Percentiles rank a stretch among this genome's conserved stretches.
phyloP scores from a whole-genome alignment of 2,113 vertebrate species.

The Ellobius talpinus region DNA sequence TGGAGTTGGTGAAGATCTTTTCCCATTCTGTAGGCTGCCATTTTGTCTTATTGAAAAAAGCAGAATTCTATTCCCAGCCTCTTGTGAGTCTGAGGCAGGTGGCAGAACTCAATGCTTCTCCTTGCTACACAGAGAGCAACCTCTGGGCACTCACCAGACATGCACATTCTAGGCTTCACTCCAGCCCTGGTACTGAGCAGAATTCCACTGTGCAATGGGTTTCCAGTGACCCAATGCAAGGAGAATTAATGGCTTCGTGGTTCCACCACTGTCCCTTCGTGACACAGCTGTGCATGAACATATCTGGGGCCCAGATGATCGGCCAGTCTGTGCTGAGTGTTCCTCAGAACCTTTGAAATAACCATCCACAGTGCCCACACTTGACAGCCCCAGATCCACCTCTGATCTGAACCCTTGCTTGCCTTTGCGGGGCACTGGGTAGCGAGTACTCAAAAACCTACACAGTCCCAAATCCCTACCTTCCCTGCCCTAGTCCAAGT shows the following conservation, averaged over 20 bases:
- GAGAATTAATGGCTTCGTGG: not conserved
- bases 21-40: too few relatives aligned
- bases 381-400: not conserved
- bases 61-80: not conserved
- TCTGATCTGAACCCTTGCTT: not conserved
- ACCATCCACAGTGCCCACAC: not conserved
- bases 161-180: not conserved
- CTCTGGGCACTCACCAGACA: not conserved
- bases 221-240: not conserved
- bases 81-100: fast-evolving
- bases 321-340: not conserved
- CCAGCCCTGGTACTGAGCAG: not conserved
- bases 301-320: not conserved
- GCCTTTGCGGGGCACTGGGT: not conserved
- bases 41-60: not conserved
- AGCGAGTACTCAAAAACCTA: not conserved
- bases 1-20: too few relatives aligned
- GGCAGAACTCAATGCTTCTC: not conserved
- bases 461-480: not conserved
- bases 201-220: not conserved
- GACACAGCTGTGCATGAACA: not conserved
- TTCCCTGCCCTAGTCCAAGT: too few relatives aligned
- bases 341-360: not conserved
- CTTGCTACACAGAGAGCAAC: not conserved
- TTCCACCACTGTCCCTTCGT: not conserved